A percentile compares a stretch with the other conserved stretches of the same genome.
These are phyloP conservation scores for Oryzias javanicus DNA, from an alignment of 2,113 vertebrate genomes.

Conservation along the genomic window DNA sequence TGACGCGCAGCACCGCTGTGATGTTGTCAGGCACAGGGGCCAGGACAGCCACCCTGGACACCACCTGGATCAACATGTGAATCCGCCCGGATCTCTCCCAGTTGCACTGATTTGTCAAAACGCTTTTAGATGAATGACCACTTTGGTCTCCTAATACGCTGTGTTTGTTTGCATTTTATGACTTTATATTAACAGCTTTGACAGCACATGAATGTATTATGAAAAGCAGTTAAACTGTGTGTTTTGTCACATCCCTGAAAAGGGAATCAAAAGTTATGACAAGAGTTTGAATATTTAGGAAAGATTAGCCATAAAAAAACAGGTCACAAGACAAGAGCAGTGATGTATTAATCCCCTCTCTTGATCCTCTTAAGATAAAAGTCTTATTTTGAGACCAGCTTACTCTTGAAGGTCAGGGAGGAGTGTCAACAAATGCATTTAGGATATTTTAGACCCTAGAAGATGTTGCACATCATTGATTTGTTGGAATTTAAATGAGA, in stretches of 20 bases:
- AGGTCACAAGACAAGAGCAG: conserved; percentile 14
- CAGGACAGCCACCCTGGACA: conserved; percentile 66
- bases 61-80: conserved; percentile 40
- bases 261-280: background rate
- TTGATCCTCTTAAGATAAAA: conserved; percentile 49
- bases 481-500: conserved; percentile 1
- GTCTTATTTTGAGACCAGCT: conserved; percentile 44
- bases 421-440: conserved; percentile 13
- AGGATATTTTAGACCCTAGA: background rate
- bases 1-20: conserved; percentile 34
- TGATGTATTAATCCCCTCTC: conserved; percentile 22
- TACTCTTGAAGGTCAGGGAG: conserved; percentile 31
- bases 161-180: conserved; percentile 10
- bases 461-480: background rate
- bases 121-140: conserved; percentile 51
- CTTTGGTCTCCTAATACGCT: conserved; percentile 49
- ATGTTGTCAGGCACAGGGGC: conserved; percentile 46
- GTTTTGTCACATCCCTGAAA: conserved; percentile 3
- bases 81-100: conserved; percentile 41
- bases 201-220: conserved; percentile 58
- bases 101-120: conserved; percentile 19
- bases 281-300: conserved; percentile 11
- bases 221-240: conserved; percentile 10
- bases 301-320: conserved; percentile 16
- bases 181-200: conserved; percentile 27